Evolutionary conservation across 2,888 invertebrate species (phyloP), one percentile per base, ranked within the genome.

Genomic region (Dolomedes plantarius): DNA sequence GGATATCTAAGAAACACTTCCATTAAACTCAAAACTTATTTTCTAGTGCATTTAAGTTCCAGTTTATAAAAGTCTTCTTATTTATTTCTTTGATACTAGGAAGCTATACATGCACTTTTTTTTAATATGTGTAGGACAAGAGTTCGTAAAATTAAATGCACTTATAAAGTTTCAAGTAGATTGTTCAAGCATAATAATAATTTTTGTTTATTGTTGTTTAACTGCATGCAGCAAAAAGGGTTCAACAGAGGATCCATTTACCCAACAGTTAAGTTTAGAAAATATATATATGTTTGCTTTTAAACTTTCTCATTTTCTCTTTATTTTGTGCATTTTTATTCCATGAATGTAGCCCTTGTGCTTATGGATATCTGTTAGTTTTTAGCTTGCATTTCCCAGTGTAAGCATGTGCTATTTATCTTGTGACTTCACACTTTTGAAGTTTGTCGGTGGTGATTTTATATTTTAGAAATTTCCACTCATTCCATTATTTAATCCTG

Each of bases 201-300:
- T 67, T 32, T 67, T 67, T n/a, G 16, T 32, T 67, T 67, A 62
- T 85, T 85, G 50, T 80, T 80, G 64, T 86, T 86, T 80, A 75
- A 86, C 79, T 86, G 80, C 86, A 86, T 86, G 86, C 86, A 75
- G 86, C 79, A 80, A 69, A 75, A 71, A 28, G 71, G 80, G 75
- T 80, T 69, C 77, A n/a, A 36, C 77, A 31, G 76, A 79, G 86
- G 80, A 86, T 65, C 27, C 75, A 65, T 71, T 72, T 62, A 36
- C 31, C 69, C 75, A 75, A 71, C 86, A 86, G 86, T 86, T 86
- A 86, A 86, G 86, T 86, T 86, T 86, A 83, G 72, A 62, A 76
- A n/a, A n/a, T 82, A 82, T 46, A 28, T 73, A 23, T 68, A 71
- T 82, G 32, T 69, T 81, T 75, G 36, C 23, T 69, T 73, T 50